These are phyloP conservation scores for Cistogaster globosa DNA, from an alignment of 2,888 invertebrate species.

Conservation along the genomic window DNA sequence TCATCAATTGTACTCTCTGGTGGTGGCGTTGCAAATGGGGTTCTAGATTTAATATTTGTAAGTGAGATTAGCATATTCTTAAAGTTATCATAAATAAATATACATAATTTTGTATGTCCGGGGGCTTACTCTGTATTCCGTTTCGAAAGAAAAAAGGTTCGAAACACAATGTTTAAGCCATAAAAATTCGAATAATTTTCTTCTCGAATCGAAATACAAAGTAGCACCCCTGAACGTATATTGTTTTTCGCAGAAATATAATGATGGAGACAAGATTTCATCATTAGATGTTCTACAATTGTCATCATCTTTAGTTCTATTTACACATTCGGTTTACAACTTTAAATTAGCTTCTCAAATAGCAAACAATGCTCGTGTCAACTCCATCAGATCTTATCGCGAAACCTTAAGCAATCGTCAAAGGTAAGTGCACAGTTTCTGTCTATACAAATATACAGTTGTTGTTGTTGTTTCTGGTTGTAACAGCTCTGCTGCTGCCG, in stretches of 20 bases:
- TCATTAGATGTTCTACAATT: constrained; percentile 77
- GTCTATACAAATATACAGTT: neutral
- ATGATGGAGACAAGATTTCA: constrained; percentile 77
- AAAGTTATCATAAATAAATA: neutral
- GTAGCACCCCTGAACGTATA: neutral
- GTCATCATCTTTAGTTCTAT: constrained; percentile 78
- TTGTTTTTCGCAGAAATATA: constrained; percentile 74
- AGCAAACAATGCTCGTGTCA: constrained; percentile 75
- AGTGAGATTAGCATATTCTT: constrained; percentile 42
- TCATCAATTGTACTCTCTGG: constrained; percentile 79
- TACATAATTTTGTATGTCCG: too few relatives aligned
- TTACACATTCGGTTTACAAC: constrained; percentile 80
- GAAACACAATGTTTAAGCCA: too few relatives aligned
- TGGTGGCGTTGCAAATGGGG: constrained; percentile 77
- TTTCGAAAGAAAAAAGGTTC: too few relatives aligned
- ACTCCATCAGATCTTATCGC: constrained; percentile 75
- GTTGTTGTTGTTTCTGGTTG: too few relatives aligned
- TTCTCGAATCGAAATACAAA: too few relatives aligned
- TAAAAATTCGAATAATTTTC: too few relatives aligned
- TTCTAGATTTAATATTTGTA: constrained; percentile 79
- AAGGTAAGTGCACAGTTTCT: constrained; percentile 73
- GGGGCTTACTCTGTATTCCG: too few relatives aligned
- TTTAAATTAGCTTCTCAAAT: constrained; percentile 80
- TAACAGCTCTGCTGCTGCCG: too few relatives aligned
- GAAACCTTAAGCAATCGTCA: constrained; percentile 78